Evolutionary conservation across 2,797 vertebrate genomes (phyloP).

Genomic region (Petrocephalus sullivani): DNA sequence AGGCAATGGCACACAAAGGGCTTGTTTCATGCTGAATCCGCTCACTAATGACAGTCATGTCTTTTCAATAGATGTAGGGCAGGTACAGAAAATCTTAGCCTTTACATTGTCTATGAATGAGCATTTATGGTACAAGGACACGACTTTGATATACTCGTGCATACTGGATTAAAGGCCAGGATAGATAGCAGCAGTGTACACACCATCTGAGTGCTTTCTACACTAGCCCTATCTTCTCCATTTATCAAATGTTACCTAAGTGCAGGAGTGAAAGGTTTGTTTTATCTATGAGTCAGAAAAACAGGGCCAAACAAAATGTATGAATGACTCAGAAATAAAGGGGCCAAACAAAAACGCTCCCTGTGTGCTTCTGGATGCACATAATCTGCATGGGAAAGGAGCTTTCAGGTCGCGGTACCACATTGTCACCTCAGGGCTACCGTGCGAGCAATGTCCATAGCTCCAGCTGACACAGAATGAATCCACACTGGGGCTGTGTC

Average conservation of each 20-base stretch:
- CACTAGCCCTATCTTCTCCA: not conserved
- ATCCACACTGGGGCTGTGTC: not conserved
- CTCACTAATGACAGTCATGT: not conserved
- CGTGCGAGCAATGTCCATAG: not conserved
- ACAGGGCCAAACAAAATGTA: not conserved
- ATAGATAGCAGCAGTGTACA: not conserved
- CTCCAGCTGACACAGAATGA: not conserved
- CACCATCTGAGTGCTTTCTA: not conserved
- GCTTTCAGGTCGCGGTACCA: not conserved
- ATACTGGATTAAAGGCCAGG: not conserved
- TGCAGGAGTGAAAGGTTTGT: not conserved
- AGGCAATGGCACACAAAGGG: not conserved
- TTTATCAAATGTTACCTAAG: constrained; percentile 12
- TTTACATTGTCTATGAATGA: not conserved
- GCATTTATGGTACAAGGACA: not conserved
- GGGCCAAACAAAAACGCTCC: not conserved
- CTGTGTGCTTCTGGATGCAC: not conserved
- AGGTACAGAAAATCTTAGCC: not conserved
- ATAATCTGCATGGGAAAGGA: not conserved
- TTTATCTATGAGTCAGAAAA: not conserved
- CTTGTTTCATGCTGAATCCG: not conserved
- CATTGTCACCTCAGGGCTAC: not conserved
- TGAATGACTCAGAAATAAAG: not conserved
- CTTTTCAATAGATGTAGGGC: not conserved
- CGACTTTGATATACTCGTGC: not conserved